Evolutionary conservation across 2,888 invertebrate genomes (phyloP).

Genomic region (Drosophila suboccidentalis): DNA sequence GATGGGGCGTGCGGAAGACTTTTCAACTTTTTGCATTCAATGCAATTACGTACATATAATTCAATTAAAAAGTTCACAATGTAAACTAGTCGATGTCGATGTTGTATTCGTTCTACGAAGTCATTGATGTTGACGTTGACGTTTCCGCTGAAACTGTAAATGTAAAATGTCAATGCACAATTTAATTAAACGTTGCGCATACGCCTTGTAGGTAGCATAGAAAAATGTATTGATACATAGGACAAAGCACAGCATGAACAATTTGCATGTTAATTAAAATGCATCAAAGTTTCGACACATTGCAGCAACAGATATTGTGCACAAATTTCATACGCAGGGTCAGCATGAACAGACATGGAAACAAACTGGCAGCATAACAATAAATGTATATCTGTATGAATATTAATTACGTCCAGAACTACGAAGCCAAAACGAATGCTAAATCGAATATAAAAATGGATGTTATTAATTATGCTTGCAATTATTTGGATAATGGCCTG

Average conservation of each 20-base stretch:
- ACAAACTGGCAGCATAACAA: conserved; percentile 13
- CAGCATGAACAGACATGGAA: background rate
- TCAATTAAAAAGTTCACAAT: conserved; percentile 70
- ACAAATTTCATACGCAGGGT: background rate
- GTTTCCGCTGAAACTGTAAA: conserved; percentile 2
- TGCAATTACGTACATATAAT: conserved; percentile 56
- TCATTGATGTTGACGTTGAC: background rate
- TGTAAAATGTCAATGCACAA: conserved; percentile 58
- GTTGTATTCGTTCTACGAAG: conserved; percentile 3
- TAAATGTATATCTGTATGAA: conserved; percentile 51
- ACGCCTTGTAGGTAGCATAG: conserved; percentile 33
- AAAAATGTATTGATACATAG: conserved; percentile 12
- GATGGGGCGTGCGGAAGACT: conserved; percentile 20
- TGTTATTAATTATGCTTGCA: conserved; percentile 56
- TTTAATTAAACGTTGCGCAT: conserved; percentile 69
- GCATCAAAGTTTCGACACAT: conserved; percentile 51
- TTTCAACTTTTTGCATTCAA: conserved; percentile 50
- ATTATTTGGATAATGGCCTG: conserved; percentile 39
- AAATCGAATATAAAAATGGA: conserved; percentile 42
- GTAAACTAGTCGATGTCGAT: conserved; percentile 29
- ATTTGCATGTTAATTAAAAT: conserved; percentile 60
- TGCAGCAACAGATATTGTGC: conserved; percentile 13
- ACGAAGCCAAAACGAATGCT: conserved; percentile 19
- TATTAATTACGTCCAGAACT: conserved; percentile 51
- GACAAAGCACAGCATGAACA: conserved; percentile 27